phyloP scores from a whole-genome alignment of 2,888 invertebrate species.

The Sesia apiformis region DNA sequence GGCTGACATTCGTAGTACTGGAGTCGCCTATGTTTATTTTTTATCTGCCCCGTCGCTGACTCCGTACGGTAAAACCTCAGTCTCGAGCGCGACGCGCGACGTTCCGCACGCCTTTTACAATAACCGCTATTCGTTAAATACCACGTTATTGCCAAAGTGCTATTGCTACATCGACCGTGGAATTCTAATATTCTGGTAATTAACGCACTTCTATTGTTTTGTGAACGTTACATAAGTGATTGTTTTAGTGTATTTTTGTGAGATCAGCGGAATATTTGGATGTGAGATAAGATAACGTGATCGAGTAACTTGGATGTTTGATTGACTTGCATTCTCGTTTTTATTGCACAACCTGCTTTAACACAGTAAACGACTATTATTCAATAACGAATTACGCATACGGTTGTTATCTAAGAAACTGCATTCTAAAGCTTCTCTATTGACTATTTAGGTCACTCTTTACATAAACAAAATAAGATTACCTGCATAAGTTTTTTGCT shows the following conservation, averaged over 20 bases:
- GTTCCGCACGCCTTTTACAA: conserved; percentile 32
- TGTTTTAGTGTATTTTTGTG: background rate
- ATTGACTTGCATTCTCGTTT: background rate
- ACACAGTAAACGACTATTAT: too few relatives aligned
- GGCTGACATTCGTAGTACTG: too few relatives aligned
- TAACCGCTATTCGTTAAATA: conserved; percentile 33
- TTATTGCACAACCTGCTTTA: background rate
- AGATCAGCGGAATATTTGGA: background rate
- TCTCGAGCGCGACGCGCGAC: conserved; percentile 31
- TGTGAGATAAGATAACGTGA: background rate
- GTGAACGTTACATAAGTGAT: conserved; percentile 17
- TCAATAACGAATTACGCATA: too few relatives aligned
- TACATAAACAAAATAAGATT: too few relatives aligned
- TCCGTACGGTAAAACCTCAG: conserved; percentile 12
- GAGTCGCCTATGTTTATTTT: too few relatives aligned
- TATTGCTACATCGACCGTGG: conserved; percentile 9
- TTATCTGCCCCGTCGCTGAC: too few relatives aligned
- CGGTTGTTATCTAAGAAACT: too few relatives aligned
- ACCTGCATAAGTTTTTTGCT: too few relatives aligned
- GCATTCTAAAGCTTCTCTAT: too few relatives aligned
- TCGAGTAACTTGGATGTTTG: background rate
- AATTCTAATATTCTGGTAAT: conserved; percentile 18
- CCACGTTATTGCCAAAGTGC: conserved; percentile 28
- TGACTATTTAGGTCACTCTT: too few relatives aligned
- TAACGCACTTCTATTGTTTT: conserved; percentile 16